Evolutionary conservation across 1,140 invertebrate species (phyloP).

Genomic region (Nasonia longicornis): DNA sequence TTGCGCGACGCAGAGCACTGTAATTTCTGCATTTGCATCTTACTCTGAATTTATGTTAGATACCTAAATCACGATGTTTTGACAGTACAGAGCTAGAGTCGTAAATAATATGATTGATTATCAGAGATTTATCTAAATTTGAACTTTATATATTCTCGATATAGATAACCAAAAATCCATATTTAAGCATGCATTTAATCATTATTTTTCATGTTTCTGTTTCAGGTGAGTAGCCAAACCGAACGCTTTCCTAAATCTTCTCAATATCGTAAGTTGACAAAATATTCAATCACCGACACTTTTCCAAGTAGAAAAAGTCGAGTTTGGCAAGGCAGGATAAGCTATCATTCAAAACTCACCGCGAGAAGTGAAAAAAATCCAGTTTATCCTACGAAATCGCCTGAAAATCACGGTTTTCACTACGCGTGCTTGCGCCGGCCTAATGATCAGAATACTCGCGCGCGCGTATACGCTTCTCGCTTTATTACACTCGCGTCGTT

Average conservation of each 20-base stretch:
- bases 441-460: conserved; percentile 14
- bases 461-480: conserved; percentile 13
- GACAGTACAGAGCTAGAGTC: no score
- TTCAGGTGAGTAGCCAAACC: conserved; percentile 43
- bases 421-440: background rate
- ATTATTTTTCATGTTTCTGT: conserved; percentile 33
- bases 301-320: no score
- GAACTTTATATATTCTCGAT: no score
- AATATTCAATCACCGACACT: background rate
- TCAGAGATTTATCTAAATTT: background rate
- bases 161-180: no score
- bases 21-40: background rate
- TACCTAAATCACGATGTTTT: background rate
- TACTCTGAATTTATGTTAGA: background rate
- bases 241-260: background rate
- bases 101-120: background rate
- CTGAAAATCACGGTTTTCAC: background rate
- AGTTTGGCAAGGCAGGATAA: no score
- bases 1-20: background rate
- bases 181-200: background rate
- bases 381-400: background rate
- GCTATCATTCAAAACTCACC: background rate
- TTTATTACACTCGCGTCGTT: conserved; percentile 38
- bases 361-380: background rate
- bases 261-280: background rate